phyloP scores from a whole-genome alignment of 2,888 invertebrate genomes.

The Sarcophaga caerulescens region DNA sequence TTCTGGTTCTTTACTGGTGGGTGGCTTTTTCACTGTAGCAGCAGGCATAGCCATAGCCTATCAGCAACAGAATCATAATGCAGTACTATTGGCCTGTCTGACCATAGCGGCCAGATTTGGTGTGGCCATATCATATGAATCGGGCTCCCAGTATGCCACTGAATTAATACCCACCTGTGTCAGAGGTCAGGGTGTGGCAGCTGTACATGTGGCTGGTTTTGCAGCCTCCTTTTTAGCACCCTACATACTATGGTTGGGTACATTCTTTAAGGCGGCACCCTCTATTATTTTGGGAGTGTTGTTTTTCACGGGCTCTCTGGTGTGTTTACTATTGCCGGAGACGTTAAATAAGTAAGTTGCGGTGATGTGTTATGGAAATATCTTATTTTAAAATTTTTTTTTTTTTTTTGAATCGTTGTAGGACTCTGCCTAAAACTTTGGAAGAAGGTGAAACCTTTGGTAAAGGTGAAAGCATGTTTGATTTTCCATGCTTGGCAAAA shows the following conservation, averaged over 20 bases:
- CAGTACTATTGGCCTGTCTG: constrained; percentile 81
- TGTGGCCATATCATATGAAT: constrained; percentile 85
- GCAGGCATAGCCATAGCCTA: constrained; percentile 82
- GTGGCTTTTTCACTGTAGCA: constrained; percentile 82
- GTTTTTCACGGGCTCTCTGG: constrained; percentile 82
- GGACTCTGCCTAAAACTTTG: constrained; percentile 83
- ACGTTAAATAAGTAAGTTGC: constrained; percentile 81
- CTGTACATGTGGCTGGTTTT: constrained; percentile 84
- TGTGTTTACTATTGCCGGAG: constrained; percentile 84
- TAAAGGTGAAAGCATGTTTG: constrained; percentile 82
- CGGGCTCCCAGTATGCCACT: constrained; percentile 85
- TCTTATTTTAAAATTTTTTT: not conserved
- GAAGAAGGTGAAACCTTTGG: constrained; percentile 85
- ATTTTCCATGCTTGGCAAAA: constrained; percentile 81
- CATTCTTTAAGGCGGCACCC: constrained; percentile 82
- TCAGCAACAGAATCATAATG: constrained; percentile 80
- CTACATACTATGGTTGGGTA: constrained; percentile 83
- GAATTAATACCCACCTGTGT: constrained; percentile 85
- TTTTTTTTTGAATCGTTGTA: constrained; percentile 56
- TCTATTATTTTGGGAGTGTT: constrained; percentile 83
- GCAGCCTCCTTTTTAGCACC: constrained; percentile 84
- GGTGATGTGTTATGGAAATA: not conserved
- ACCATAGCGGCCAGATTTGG: constrained; percentile 83
- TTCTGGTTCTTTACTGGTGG: constrained; percentile 82
- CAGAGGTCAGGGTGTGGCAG: constrained; percentile 84